Evolutionary conservation across 2,888 invertebrate genomes (phyloP).

Genomic region (Polymixis lichenea): DNA sequence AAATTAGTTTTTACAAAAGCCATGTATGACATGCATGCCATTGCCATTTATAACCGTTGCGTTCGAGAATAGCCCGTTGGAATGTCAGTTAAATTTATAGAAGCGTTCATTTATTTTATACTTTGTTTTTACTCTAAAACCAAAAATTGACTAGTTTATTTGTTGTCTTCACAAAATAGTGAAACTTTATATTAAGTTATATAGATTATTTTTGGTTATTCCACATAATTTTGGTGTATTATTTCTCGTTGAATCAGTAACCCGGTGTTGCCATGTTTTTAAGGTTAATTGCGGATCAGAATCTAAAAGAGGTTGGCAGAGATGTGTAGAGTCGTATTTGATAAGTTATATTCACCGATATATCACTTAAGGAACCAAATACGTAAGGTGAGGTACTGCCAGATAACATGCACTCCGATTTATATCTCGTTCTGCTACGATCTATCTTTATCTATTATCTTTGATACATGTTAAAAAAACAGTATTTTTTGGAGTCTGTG

Average conservation of each 20-base stretch:
- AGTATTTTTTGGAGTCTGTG: neutral
- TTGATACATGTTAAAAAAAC: neutral
- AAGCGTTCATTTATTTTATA: slow-evolving; percentile 74
- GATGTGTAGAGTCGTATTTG: neutral
- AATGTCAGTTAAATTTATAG: slow-evolving; percentile 70
- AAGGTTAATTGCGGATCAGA: neutral
- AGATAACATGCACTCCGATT: neutral
- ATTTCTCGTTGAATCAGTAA: neutral
- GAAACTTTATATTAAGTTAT: neutral
- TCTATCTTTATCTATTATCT: neutral
- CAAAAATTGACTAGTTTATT: neutral
- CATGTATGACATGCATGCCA: slow-evolving; percentile 88
- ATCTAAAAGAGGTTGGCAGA: slow-evolving; percentile 5
- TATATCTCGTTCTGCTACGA: too few species aligned
- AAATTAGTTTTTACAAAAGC: slow-evolving; percentile 80
- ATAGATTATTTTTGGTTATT: neutral
- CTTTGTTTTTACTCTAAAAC: slow-evolving; percentile 3
- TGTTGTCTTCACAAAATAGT: neutral
- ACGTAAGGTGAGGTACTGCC: neutral
- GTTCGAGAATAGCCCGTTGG: slow-evolving; percentile 76
- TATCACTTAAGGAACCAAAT: neutral
- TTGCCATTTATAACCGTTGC: slow-evolving; percentile 85
- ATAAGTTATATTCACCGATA: neutral
- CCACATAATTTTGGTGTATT: neutral
- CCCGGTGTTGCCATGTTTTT: slow-evolving; percentile 11